A percentile compares a stretch with the other conserved stretches of the same genome.
Conservation (phyloP, 2,888 invertebrate species). For the Andrena praecox region DNA sequence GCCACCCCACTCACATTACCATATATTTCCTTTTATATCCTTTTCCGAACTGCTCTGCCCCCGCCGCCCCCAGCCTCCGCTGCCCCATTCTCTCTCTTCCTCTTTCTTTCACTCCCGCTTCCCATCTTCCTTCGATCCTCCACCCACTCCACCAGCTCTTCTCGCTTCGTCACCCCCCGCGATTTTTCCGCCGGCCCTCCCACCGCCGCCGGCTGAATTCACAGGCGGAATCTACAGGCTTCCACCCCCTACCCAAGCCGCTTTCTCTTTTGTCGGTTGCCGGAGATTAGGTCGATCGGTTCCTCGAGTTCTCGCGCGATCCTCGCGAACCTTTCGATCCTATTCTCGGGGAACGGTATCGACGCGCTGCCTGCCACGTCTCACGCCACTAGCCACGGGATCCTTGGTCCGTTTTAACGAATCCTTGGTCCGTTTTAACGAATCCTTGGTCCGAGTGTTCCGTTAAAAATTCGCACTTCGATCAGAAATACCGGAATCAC, state of each 20-base stretch:
- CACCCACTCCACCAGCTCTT: constrained; percentile 1
- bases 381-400: neutral
- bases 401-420: neutral
- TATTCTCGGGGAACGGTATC: neutral
- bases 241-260: constrained; percentile 23
- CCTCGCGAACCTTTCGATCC: neutral
- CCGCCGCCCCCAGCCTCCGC: constrained; percentile 31
- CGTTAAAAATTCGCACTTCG: neutral
- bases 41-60: constrained; percentile 75
- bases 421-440: neutral
- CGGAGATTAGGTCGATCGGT: constrained; percentile 63
- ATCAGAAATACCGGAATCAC: too few species aligned
- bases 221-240: constrained; percentile 24
- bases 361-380: neutral
- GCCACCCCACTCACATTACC: constrained; percentile 77
- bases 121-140: neutral
- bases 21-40: constrained; percentile 82
- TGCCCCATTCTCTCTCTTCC: constrained; percentile 11
- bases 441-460: neutral
- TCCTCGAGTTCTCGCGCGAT: constrained; percentile 20
- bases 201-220: constrained; percentile 25
- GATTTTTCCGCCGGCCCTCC: constrained; percentile 31
- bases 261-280: constrained; percentile 56
- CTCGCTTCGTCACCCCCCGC: constrained; percentile 30
- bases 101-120: constrained; percentile 10